phyloP scores from a whole-genome alignment of 2,888 invertebrate species.

The Bhutanitis thaidina region DNA sequence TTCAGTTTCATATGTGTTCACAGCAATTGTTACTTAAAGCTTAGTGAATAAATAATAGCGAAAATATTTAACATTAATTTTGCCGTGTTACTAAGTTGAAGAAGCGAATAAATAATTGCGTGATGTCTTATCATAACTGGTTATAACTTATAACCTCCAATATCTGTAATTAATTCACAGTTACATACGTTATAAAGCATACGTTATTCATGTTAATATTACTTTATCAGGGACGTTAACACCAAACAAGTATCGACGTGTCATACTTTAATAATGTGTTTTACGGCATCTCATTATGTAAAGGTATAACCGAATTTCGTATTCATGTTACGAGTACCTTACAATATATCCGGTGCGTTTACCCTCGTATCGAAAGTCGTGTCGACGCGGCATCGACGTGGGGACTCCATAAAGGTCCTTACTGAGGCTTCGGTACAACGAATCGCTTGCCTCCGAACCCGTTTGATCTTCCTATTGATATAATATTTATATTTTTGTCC shows the following conservation, averaged over 20 bases:
- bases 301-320: slow-evolving; percentile 54
- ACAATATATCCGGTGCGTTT: slow-evolving; percentile 53
- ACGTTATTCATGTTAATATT: neutral
- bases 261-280: slow-evolving; percentile 22
- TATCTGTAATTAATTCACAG: no score
- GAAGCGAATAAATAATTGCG: no score
- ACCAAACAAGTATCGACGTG: slow-evolving; percentile 16
- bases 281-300: slow-evolving; percentile 44
- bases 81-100: no score
- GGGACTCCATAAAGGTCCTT: slow-evolving; percentile 54
- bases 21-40: no score
- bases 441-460: slow-evolving; percentile 35
- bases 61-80: no score
- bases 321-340: slow-evolving; percentile 58
- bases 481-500: slow-evolving; percentile 63
- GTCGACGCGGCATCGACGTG: slow-evolving; percentile 42
- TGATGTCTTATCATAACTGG: no score
- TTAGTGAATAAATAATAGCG: no score
- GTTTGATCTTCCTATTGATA: slow-evolving; percentile 69
- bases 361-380: slow-evolving; percentile 43
- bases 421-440: slow-evolving; percentile 29
- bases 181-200: no score
- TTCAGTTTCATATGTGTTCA: no score
- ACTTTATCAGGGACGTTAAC: slow-evolving; percentile 5
- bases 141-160: no score